A percentile compares a stretch with the other conserved stretches of the same genome.
These are phyloP conservation scores for Noturus placidus DNA, from an alignment of 2,113 vertebrate genomes.

Conservation along the genomic window DNA sequence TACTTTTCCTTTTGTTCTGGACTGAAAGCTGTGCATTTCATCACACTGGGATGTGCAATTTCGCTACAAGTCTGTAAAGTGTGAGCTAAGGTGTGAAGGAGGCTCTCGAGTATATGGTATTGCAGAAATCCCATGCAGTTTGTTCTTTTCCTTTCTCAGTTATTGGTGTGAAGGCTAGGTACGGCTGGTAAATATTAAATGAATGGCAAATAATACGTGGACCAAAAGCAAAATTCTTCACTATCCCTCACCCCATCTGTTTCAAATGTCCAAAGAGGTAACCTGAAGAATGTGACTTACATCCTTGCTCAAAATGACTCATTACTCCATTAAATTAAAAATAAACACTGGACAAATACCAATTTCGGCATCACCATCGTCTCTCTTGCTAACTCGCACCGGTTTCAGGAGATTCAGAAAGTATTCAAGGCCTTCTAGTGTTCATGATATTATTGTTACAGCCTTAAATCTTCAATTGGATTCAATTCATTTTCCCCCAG, in stretches of 20 bases:
- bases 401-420: not conserved
- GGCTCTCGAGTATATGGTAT: not conserved
- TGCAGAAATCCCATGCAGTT: not conserved
- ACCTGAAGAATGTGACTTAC: constrained; percentile 26
- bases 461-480: not conserved
- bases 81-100: not conserved
- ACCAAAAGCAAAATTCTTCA: not conserved
- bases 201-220: not conserved
- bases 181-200: not conserved
- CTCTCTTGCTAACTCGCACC: constrained; percentile 19
- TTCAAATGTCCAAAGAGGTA: not conserved
- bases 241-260: not conserved
- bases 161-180: not conserved
- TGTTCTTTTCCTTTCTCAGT: not conserved
- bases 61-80: not conserved
- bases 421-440: not conserved
- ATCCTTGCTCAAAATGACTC: constrained; percentile 29
- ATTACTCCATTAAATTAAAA: constrained; percentile 46
- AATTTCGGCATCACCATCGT: constrained; percentile 9
- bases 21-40: not conserved
- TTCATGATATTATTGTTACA: not conserved
- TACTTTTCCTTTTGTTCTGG: not conserved
- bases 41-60: not conserved
- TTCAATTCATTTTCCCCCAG: not conserved
- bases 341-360: constrained; percentile 43